Percentiles rank a stretch among this genome's conserved stretches.
These are phyloP conservation scores for Glossosoma conforme DNA, from an alignment of 1,140 invertebrate species.

Conservation along the genomic window DNA sequence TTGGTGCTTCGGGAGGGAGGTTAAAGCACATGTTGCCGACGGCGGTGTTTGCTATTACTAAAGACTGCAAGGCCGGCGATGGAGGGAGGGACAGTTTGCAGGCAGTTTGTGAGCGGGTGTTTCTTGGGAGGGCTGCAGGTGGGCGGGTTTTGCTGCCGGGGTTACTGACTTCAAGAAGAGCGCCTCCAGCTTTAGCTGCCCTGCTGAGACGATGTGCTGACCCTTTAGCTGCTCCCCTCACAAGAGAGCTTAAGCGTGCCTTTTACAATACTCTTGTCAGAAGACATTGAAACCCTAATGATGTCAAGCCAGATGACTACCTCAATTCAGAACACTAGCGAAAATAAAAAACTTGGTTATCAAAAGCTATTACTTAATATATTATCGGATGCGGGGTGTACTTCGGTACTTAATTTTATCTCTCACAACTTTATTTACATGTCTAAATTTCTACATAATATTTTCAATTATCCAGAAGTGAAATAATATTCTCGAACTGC, in stretches of 20 bases:
- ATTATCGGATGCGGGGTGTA: too few species aligned
- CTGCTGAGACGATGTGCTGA: slow-evolving; percentile 55
- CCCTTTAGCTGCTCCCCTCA: slow-evolving; percentile 45
- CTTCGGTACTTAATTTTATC: too few species aligned
- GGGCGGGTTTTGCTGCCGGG: slow-evolving; percentile 57
- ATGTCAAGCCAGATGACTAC: too few species aligned
- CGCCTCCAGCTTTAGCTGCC: slow-evolving; percentile 49
- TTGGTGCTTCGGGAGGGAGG: slow-evolving; percentile 53
- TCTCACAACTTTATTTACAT: too few species aligned
- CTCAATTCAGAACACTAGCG: too few species aligned
- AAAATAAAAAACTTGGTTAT: too few species aligned
- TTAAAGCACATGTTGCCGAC: slow-evolving; percentile 59
- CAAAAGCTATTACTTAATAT: too few species aligned
- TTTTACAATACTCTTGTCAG: slow-evolving; percentile 51
- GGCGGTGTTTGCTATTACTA: slow-evolving; percentile 45
- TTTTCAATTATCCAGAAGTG: too few species aligned
- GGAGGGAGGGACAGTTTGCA: slow-evolving; percentile 62
- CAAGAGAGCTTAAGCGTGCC: slow-evolving; percentile 41
- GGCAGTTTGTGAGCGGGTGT: slow-evolving; percentile 60
- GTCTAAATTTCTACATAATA: too few species aligned
- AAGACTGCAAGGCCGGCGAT: slow-evolving; percentile 48
- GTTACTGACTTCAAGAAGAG: slow-evolving; percentile 53
- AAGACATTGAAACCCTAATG: slow-evolving; percentile 33
- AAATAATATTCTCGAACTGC: too few species aligned
- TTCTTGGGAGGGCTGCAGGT: slow-evolving; percentile 56